Evolutionary conservation across 1,140 invertebrate genomes (phyloP).

Genomic region (Papilio glaucus): DNA sequence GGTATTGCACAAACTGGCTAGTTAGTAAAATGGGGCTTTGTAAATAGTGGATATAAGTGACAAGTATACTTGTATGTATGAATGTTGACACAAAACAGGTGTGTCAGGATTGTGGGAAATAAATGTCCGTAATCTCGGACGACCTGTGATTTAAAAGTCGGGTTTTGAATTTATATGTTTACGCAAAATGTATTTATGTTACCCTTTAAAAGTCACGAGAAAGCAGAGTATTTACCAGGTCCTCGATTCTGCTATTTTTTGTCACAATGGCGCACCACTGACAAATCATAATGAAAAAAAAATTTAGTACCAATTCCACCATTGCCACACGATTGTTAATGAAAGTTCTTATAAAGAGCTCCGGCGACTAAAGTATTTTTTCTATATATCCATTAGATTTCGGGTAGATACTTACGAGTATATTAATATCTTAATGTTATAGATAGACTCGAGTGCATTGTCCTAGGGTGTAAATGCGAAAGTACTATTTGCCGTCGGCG

Average conservation of each 20-base stretch:
- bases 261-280: too few relatives aligned
- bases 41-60: not conserved
- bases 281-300: too few relatives aligned
- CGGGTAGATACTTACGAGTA: not conserved
- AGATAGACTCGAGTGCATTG: not conserved
- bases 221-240: not conserved
- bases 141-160: not conserved
- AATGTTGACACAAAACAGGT: not conserved
- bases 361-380: not conserved
- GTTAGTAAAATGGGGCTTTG: not conserved
- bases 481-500: slow-evolving; percentile 1
- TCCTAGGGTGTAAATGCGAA: slow-evolving; percentile 21
- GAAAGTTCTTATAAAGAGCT: too few relatives aligned
- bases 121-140: not conserved
- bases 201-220: not conserved
- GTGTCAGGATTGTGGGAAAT: slow-evolving; percentile 2
- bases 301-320: too few relatives aligned
- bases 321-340: too few relatives aligned
- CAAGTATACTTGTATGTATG: not conserved
- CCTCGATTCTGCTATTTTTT: too few relatives aligned
- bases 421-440: not conserved
- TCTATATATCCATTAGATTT: not conserved
- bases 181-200: not conserved
- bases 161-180: not conserved
- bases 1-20: not conserved